Percentiles rank a stretch among this genome's conserved stretches.
Conservation (phyloP, 2,888 invertebrate genomes). For the Tetranychus truncatus region DNA sequence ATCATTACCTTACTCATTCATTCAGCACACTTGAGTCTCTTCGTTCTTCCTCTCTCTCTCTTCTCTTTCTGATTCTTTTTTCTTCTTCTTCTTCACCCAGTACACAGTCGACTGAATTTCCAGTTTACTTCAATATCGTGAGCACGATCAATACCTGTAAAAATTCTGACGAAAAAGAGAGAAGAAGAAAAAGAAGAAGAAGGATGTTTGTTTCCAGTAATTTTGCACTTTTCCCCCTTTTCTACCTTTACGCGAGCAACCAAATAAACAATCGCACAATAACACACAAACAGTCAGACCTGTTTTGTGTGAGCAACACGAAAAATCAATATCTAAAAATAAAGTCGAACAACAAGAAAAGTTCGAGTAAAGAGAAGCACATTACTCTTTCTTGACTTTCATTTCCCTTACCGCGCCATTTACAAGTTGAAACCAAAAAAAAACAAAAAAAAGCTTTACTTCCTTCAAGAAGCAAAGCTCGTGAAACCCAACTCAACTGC, state of each 20-base stretch:
- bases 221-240: background rate
- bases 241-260: background rate
- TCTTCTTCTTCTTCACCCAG: background rate
- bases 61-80: slow-evolving; percentile 9
- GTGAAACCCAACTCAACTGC: no score
- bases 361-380: background rate
- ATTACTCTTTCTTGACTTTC: background rate
- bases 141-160: background rate
- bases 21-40: slow-evolving; percentile 1
- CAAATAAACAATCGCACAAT: background rate
- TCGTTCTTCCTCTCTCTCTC: slow-evolving; percentile 12
- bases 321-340: background rate
- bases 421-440: no score
- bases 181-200: background rate
- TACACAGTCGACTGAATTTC: background rate
- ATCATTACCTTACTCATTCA: background rate
- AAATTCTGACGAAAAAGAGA: background rate
- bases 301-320: background rate
- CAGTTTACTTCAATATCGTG: background rate
- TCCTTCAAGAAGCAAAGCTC: no score
- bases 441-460: no score
- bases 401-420: background rate
- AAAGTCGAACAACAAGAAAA: background rate
- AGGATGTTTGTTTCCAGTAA: background rate
- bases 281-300: background rate